These are phyloP conservation scores for Desoria tigrina DNA, from an alignment of 2,888 invertebrate genomes.

Conservation along the genomic window DNA sequence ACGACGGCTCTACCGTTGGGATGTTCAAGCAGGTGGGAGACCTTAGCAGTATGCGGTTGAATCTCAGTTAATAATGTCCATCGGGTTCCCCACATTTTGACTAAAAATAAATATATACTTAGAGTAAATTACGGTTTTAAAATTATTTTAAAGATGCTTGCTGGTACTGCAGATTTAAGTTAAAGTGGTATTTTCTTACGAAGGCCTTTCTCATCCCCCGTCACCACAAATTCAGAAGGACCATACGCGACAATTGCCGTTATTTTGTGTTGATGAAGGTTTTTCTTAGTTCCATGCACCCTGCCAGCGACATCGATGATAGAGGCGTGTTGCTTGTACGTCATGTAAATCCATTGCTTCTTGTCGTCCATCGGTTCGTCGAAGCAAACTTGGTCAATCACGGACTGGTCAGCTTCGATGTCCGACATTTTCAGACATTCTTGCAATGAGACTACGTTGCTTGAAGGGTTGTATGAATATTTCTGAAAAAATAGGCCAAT, in stretches of 20 bases:
- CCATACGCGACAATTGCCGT: slow-evolving; percentile 46
- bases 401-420: slow-evolving; percentile 45
- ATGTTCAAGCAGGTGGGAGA: slow-evolving; percentile 49
- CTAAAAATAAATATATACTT: no score
- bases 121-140: no score
- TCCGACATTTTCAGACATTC: slow-evolving; percentile 50
- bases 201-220: slow-evolving; percentile 52
- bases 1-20: slow-evolving; percentile 47
- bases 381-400: slow-evolving; percentile 47
- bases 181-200: no score
- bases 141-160: slow-evolving; percentile 3
- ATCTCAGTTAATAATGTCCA: slow-evolving; percentile 47
- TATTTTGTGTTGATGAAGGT: slow-evolving; percentile 46
- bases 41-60: slow-evolving; percentile 41
- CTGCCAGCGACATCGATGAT: slow-evolving; percentile 50
- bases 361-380: slow-evolving; percentile 49
- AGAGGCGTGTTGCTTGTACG: slow-evolving; percentile 45
- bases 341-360: slow-evolving; percentile 52
- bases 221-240: slow-evolving; percentile 51
- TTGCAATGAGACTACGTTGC: slow-evolving; percentile 49
- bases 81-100: slow-evolving; percentile 52
- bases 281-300: slow-evolving; percentile 50
- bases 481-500: slow-evolving; percentile 38
- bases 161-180: neutral
- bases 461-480: slow-evolving; percentile 49